These are phyloP conservation scores for Smithornis capensis DNA, from an alignment of 2,113 vertebrate genomes.

Conservation along the genomic window DNA sequence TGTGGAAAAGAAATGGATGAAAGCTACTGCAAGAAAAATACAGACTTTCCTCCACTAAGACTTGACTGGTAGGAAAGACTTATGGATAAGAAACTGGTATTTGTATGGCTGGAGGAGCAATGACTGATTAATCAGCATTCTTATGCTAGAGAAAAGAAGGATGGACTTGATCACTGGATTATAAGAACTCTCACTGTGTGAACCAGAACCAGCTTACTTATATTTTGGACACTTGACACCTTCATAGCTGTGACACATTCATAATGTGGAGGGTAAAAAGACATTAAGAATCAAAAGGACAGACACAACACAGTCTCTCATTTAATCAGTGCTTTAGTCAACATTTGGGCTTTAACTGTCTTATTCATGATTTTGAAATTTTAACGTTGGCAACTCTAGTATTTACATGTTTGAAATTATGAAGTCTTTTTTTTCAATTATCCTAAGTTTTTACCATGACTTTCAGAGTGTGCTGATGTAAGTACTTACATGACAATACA, in stretches of 20 bases:
- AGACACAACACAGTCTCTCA: neutral
- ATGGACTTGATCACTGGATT: neutral
- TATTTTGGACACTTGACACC: neutral
- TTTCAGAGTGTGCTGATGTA: neutral
- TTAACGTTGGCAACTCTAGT: neutral
- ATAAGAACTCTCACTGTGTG: neutral
- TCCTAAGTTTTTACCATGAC: neutral
- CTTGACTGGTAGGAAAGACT: neutral
- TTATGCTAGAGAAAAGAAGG: neutral
- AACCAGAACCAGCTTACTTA: neutral
- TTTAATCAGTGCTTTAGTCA: neutral
- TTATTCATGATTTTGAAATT: neutral
- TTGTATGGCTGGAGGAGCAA: neutral
- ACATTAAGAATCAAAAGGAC: neutral
- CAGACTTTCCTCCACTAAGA: neutral
- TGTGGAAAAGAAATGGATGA: rapidly evolving
- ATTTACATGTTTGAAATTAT: neutral
- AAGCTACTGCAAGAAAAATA: neutral
- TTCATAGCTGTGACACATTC: neutral
- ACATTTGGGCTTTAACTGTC: neutral
- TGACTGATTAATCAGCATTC: neutral
- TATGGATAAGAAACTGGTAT: neutral
- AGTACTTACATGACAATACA: neutral
- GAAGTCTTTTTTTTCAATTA: neutral
- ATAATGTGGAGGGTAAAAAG: neutral